phyloP scores from a whole-genome alignment of 2,888 invertebrate genomes.

The Slavum lentiscoides region DNA sequence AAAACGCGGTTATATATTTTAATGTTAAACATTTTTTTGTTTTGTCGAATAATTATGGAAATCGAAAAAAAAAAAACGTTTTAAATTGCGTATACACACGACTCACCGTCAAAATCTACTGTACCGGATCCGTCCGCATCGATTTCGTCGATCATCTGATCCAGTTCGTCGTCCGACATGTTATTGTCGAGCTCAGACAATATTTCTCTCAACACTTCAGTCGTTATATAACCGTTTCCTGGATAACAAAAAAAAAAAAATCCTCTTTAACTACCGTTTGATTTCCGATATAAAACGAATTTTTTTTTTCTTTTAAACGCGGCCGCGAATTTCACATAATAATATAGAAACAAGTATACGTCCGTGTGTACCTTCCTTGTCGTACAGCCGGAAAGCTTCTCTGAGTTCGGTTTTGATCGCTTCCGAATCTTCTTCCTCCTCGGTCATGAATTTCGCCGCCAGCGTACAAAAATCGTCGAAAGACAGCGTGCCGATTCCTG shows the following conservation, averaged over 20 bases:
- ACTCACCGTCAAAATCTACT: constrained; percentile 55
- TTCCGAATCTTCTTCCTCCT: constrained; percentile 76
- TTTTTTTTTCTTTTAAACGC: too few relatives aligned
- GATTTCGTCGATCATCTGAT: constrained; percentile 56
- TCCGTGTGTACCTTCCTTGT: constrained; percentile 78
- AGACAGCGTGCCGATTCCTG: constrained; percentile 80
- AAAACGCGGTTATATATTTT: too few relatives aligned
- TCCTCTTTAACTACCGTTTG: too few relatives aligned
- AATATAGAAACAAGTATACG: too few relatives aligned
- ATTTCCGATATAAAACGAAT: too few relatives aligned
- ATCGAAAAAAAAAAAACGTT: too few relatives aligned
- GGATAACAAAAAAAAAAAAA: neutral
- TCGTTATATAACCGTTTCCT: constrained; percentile 57
- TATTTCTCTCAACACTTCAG: constrained; percentile 56
- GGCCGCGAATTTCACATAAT: too few relatives aligned
- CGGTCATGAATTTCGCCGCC: constrained; percentile 81
- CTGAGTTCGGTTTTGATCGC: constrained; percentile 85
- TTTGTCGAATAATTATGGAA: too few relatives aligned
- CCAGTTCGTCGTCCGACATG: constrained; percentile 55
- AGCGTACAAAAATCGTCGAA: constrained; percentile 85
- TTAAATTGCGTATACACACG: too few relatives aligned
- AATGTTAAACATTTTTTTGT: too few relatives aligned
- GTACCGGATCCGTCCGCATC: constrained; percentile 56
- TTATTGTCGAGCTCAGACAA: constrained; percentile 56
- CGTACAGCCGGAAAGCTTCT: constrained; percentile 94